A percentile compares a stretch with the other conserved stretches of the same genome.
phyloP scores from a whole-genome alignment of 92 coral and sea anemone genomes.

The Montipora capitata region DNA sequence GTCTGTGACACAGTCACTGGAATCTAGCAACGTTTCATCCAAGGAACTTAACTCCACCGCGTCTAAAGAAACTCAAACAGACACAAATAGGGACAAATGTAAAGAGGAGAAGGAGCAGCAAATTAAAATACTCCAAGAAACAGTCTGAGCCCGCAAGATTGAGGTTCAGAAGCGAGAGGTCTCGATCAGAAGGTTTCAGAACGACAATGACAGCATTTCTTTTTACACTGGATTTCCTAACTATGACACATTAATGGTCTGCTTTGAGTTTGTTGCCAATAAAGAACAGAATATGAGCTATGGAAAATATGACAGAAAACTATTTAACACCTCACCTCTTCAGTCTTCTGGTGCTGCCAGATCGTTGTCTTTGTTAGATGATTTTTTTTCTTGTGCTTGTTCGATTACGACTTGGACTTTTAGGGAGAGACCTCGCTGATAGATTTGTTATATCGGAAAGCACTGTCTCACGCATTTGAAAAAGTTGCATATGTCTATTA shows the following conservation, averaged over 20 bases:
- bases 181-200: no score
- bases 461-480: slow-evolving; percentile 66
- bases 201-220: no score
- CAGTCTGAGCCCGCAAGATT: slow-evolving; percentile 42
- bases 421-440: slow-evolving; percentile 75
- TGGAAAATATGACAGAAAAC: slow-evolving; percentile 35
- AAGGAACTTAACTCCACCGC: no score
- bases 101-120: slow-evolving; percentile 44
- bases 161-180: slow-evolving; percentile 27
- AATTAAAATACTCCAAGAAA: slow-evolving; percentile 63
- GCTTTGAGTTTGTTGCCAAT: slow-evolving; percentile 73
- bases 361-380: no score
- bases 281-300: slow-evolving; percentile 72
- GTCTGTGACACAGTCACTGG: no score
- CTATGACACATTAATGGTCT: slow-evolving; percentile 62
- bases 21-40: no score
- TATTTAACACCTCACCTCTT: no score
- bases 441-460: slow-evolving; percentile 62
- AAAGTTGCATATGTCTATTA: slow-evolving; percentile 16
- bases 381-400: no score
- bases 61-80: no score
- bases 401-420: slow-evolving; percentile 1
- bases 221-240: slow-evolving; percentile 56
- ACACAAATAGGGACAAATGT: slow-evolving; percentile 11
- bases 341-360: no score